Evolutionary conservation across 2,888 invertebrate genomes (phyloP).

Genomic region (Eulithis prunata): DNA sequence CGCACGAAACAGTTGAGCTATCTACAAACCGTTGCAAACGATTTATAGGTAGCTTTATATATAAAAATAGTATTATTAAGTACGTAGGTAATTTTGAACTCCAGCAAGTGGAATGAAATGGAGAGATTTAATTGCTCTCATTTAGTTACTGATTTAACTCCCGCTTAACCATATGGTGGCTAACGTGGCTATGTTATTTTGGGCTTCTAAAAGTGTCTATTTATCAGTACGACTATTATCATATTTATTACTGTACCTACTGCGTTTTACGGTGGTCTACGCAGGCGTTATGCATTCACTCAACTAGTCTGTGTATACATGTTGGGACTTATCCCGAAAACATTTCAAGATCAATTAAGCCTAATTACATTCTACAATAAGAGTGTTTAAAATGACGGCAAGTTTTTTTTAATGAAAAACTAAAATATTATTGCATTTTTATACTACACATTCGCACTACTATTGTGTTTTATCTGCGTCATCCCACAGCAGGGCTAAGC

Average conservation of each 20-base stretch:
- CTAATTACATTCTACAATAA: no score
- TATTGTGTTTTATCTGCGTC: neutral
- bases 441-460: neutral
- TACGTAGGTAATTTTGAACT: neutral
- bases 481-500: no score
- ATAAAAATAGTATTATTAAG: neutral
- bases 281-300: neutral
- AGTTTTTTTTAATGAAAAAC: neutral
- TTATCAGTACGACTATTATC: neutral
- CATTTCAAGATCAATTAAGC: no score
- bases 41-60: no score
- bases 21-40: no score
- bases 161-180: neutral
- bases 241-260: neutral
- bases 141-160: neutral
- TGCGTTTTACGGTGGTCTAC: neutral
- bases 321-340: no score
- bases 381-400: no score
- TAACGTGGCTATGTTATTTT: neutral
- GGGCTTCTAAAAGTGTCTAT: neutral
- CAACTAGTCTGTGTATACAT: neutral
- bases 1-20: no score
- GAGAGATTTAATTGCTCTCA: neutral
- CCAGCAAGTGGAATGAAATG: neutral
- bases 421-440: neutral